A percentile compares a stretch with the other conserved stretches of the same genome.
phyloP scores from a whole-genome alignment of 2,113 vertebrate genomes.

The Bos javanicus region DNA sequence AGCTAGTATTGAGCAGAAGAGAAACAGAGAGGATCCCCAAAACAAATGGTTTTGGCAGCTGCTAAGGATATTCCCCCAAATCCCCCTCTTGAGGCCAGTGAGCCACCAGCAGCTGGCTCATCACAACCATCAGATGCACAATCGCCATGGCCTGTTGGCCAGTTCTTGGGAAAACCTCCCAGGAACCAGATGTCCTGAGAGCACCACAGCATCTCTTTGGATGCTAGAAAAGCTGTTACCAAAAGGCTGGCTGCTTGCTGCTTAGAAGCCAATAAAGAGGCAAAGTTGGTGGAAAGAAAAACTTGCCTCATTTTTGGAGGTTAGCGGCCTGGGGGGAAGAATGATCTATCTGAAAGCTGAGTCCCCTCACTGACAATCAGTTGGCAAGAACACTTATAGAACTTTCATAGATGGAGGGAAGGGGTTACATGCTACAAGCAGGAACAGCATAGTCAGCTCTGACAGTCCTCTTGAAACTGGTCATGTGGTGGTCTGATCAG shows the following conservation, averaged over 20 bases:
- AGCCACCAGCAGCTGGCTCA: background rate
- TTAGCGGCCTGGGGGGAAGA: background rate
- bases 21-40: background rate
- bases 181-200: background rate
- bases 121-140: too few species aligned
- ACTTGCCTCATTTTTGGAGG: background rate
- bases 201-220: background rate
- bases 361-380: background rate
- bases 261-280: background rate
- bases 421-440: background rate
- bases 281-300: background rate
- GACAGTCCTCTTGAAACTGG: background rate
- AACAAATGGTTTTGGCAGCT: background rate
- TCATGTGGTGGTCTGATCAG: background rate
- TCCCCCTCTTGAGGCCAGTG: background rate
- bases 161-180: background rate
- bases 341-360: background rate
- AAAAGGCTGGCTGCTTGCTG: too few species aligned
- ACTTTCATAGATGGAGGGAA: background rate
- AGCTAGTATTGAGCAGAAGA: background rate
- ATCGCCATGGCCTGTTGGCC: fast-evolving
- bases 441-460: background rate
- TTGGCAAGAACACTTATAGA: background rate
- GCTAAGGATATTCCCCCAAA: background rate
- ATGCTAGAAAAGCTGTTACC: background rate